phyloP scores from a whole-genome alignment of 2,888 invertebrate species.

The Furcula furcula region DNA sequence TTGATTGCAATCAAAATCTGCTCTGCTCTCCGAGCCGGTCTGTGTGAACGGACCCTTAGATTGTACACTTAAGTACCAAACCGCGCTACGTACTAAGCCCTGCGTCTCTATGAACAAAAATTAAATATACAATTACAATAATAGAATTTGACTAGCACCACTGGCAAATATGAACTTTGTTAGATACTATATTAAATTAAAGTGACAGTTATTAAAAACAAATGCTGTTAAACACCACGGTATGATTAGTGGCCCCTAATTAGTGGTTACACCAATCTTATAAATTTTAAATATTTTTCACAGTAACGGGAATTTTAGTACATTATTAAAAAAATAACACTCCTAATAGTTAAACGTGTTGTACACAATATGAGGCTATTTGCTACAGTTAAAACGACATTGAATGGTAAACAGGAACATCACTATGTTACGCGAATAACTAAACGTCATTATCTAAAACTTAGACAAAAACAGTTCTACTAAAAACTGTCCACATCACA shows the following conservation, averaged over 20 bases:
- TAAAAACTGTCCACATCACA: conserved; percentile 60
- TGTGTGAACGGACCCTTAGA: no score
- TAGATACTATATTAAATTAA: conserved; percentile 4
- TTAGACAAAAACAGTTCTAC: conserved; percentile 13
- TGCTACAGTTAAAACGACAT: conserved; percentile 8
- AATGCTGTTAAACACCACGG: conserved; percentile 24
- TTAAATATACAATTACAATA: conserved; percentile 13
- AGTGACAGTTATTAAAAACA: conserved; percentile 15
- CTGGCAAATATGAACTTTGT: conserved; percentile 30
- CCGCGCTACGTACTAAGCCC: no score
- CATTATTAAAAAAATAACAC: conserved; percentile 13
- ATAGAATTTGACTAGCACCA: conserved; percentile 49
- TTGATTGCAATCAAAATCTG: no score
- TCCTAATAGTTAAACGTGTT: conserved; percentile 10
- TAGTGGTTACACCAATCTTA: background rate
- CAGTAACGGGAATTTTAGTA: conserved; percentile 12
- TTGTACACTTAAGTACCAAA: no score
- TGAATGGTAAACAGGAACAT: conserved; percentile 17
- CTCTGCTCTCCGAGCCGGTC: no score
- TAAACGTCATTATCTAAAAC: conserved; percentile 15
- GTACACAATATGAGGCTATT: conserved; percentile 4
- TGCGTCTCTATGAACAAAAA: no score
- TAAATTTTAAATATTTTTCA: conserved; percentile 12
- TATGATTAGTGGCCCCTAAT: conserved; percentile 1
- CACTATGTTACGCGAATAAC: conserved; percentile 10